Conservation (phyloP, 2,888 invertebrate species). For the Phragmatobia fuliginosa region DNA sequence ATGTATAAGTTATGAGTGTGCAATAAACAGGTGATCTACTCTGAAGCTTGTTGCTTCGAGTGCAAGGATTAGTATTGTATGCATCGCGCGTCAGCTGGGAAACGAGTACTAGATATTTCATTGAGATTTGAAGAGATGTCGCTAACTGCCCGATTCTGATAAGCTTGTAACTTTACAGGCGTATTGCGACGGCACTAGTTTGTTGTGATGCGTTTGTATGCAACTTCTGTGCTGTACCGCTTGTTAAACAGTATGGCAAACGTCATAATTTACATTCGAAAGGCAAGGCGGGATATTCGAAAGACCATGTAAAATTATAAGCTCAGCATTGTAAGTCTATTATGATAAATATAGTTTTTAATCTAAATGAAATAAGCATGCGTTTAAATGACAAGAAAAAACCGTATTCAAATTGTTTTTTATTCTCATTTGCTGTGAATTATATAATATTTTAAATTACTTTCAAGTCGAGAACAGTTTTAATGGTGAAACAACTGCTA, state of each 20-base stretch:
- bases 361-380: conserved; percentile 49
- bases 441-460: conserved; percentile 33
- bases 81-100: conserved; percentile 23
- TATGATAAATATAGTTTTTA: not conserved
- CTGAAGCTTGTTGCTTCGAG: conserved; percentile 26
- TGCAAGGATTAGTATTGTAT: conserved; percentile 32
- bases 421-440: conserved; percentile 45
- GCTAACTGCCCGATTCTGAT: conserved; percentile 39
- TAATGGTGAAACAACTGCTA: conserved; percentile 20
- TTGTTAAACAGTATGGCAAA: conserved; percentile 6
- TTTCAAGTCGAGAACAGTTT: conserved; percentile 47
- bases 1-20: conserved; percentile 43
- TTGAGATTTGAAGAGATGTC: conserved; percentile 52
- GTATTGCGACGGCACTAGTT: conserved; percentile 29
- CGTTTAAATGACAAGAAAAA: conserved; percentile 45
- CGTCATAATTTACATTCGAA: not conserved
- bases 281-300: conserved; percentile 1
- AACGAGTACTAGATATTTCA: conserved; percentile 40
- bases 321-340: not conserved
- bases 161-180: conserved; percentile 36
- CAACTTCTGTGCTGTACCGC: conserved; percentile 13
- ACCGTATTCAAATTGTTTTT: conserved; percentile 26
- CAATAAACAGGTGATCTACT: conserved; percentile 27
- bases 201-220: conserved; percentile 17
- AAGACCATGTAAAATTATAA: conserved; percentile 12